phyloP scores from a whole-genome alignment of 2,888 invertebrate species.

The Coremacera marginata region DNA sequence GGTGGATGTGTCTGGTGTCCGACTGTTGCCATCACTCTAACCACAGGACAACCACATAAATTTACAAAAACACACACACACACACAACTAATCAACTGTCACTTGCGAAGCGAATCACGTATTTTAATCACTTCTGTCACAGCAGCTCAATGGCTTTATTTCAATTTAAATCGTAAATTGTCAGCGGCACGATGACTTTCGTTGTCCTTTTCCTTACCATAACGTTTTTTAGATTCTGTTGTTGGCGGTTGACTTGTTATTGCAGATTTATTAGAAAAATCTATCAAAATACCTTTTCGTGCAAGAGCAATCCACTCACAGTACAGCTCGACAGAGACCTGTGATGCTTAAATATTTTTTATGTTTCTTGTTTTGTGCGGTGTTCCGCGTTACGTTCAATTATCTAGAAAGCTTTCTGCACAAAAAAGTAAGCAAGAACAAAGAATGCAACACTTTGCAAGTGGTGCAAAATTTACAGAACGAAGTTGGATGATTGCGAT shows the following conservation, averaged over 20 bases:
- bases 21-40: slow-evolving; percentile 22
- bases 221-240: neutral
- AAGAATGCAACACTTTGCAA: slow-evolving; percentile 3
- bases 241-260: slow-evolving; percentile 7
- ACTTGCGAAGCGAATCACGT: slow-evolving; percentile 50
- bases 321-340: neutral
- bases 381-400: slow-evolving; percentile 12
- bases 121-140: slow-evolving; percentile 50
- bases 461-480: neutral
- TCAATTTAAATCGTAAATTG: slow-evolving; percentile 10
- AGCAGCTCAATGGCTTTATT: slow-evolving; percentile 7
- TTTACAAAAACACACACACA: slow-evolving; percentile 1
- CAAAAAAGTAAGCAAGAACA: neutral
- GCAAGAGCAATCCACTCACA: neutral
- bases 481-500: neutral
- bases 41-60: slow-evolving; percentile 24
- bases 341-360: neutral
- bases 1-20: slow-evolving; percentile 21
- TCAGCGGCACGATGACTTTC: neutral
- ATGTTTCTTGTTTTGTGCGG: neutral
- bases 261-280: slow-evolving; percentile 22
- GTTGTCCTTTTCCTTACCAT: neutral
- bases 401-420: slow-evolving; percentile 27
- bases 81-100: neutral
- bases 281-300: neutral